Conservation (phyloP, 2,797 vertebrate genomes). For the Lacerta agilis region DNA sequence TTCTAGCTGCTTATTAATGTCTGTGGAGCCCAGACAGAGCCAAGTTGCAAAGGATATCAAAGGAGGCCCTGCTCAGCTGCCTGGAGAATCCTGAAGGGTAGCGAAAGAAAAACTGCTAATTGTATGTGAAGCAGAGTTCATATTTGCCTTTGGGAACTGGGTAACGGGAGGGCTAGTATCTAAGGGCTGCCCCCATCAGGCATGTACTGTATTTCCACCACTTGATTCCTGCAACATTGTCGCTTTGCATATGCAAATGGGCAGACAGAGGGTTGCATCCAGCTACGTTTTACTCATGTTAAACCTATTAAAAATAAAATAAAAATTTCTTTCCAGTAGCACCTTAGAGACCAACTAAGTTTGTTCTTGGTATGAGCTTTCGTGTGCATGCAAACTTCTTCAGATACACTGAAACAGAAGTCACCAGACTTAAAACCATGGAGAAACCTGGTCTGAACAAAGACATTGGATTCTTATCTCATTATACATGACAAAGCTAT, state of each 20-base stretch:
- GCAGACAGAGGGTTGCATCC: neutral
- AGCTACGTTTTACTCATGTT: too few relatives aligned
- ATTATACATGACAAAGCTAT: too few relatives aligned
- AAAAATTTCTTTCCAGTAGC: too few relatives aligned
- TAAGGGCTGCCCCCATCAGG: neutral
- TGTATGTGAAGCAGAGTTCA: neutral
- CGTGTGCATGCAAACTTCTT: too few relatives aligned
- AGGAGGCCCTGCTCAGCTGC: neutral
- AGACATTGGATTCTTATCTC: too few relatives aligned
- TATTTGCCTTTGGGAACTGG: neutral
- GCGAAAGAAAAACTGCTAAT: neutral
- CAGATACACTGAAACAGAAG: too few relatives aligned
- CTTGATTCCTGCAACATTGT: too few relatives aligned
- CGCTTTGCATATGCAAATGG: neutral
- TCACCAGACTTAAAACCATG: too few relatives aligned
- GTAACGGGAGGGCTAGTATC: neutral
- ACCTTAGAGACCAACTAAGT: too few relatives aligned
- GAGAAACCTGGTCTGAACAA: too few relatives aligned
- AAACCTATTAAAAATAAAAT: too few relatives aligned
- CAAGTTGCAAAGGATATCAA: constrained; percentile 7
- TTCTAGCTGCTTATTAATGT: constrained; percentile 75
- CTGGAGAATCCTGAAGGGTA: neutral
- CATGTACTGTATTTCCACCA: neutral
- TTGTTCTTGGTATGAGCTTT: too few relatives aligned
- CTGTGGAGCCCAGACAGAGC: constrained; percentile 22